Evolutionary conservation across 53 echinoderm and acorn worm genomes (phyloP).

Genomic region (Pentamera pediparva): DNA sequence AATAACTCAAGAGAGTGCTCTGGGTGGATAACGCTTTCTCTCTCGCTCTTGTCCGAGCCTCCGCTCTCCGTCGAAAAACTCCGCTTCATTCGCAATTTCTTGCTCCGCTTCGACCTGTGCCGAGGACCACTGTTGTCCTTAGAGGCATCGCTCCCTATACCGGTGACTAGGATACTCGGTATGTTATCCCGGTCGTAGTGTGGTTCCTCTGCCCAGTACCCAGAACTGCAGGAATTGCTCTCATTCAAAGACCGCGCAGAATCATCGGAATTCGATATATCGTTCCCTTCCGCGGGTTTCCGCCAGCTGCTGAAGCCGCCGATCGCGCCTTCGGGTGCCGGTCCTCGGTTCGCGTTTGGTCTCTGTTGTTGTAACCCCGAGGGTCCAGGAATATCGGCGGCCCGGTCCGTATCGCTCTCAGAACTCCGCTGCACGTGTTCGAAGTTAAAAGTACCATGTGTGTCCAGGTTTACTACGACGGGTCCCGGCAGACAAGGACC

Average conservation of each 20-base stretch:
- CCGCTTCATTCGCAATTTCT: background rate
- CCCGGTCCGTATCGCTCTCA: background rate
- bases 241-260: conserved; percentile 21
- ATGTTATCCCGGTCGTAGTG: conserved; percentile 52
- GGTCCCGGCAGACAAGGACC: background rate
- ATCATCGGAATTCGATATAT: conserved; percentile 24
- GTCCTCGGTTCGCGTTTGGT: too few species aligned
- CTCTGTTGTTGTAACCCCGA: background rate
- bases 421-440: background rate
- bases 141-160: conserved; percentile 38
- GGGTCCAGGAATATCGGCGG: background rate
- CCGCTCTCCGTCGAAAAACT: conserved; percentile 41
- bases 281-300: background rate
- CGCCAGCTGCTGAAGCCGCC: conserved; percentile 1
- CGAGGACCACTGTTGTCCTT: background rate
- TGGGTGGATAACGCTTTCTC: conserved; percentile 39
- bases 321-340: too few species aligned
- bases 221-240: conserved; percentile 33
- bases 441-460: background rate
- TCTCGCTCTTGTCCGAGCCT: background rate
- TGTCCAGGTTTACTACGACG: background rate
- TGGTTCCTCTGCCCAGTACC: conserved; percentile 60
- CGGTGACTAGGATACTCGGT: conserved; percentile 81
- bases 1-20: conserved; percentile 65
- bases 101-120: background rate